Evolutionary conservation across 1,140 invertebrate genomes (phyloP).

Genomic region (Trichonephila inaurata): DNA sequence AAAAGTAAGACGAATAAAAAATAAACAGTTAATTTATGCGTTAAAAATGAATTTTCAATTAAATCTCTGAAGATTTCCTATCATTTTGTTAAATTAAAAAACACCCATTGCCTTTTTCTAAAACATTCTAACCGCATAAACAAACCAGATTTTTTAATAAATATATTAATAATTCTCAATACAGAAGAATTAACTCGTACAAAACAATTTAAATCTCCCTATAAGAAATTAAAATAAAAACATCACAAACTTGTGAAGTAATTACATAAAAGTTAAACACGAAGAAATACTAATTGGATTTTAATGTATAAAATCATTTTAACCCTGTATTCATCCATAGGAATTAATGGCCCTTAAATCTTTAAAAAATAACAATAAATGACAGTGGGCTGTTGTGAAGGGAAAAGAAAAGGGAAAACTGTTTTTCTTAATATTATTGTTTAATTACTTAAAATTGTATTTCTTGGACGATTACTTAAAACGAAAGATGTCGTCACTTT

Average conservation of each 20-base stretch:
- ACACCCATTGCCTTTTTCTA: too few species aligned
- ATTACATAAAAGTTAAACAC: background rate
- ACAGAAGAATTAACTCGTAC: background rate
- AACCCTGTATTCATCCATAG: background rate
- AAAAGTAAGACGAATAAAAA: too few species aligned
- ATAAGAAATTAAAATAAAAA: background rate
- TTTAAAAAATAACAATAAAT: background rate
- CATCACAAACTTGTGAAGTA: background rate
- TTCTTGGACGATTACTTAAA: background rate
- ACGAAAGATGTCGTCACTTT: background rate
- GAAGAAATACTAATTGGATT: slow-evolving; percentile 12
- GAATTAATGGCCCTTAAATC: slow-evolving; percentile 4
- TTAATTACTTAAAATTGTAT: background rate
- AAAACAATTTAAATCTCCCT: background rate
- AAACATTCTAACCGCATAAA: too few species aligned
- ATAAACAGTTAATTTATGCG: too few species aligned
- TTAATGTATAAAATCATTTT: slow-evolving; percentile 20
- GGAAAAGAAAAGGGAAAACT: background rate
- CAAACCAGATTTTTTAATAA: too few species aligned
- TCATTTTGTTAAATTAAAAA: too few species aligned
- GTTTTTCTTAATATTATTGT: background rate
- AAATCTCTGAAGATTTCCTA: too few species aligned
- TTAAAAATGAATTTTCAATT: too few species aligned
- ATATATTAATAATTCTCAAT: background rate
- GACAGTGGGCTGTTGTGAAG: background rate